A percentile compares a stretch with the other conserved stretches of the same genome.
These are phyloP conservation scores for Astreopora myriophthalma DNA, from an alignment of 64 coral and sea anemone genomes.

Conservation along the genomic window DNA sequence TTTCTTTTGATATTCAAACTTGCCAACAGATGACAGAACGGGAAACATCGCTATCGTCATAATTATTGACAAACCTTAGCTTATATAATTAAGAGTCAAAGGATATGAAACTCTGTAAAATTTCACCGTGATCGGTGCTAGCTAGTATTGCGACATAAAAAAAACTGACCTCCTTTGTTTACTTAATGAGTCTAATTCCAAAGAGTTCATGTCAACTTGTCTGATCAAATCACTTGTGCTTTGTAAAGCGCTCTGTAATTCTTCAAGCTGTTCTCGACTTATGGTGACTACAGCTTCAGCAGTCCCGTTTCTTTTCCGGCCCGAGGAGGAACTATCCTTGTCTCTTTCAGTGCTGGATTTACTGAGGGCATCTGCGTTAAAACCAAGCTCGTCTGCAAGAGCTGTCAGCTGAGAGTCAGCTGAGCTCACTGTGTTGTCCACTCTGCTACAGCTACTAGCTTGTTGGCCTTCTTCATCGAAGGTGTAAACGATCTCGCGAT, in stretches of 20 bases:
- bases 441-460: too few relatives aligned
- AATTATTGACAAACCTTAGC: too few relatives aligned
- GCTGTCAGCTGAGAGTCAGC: conserved; percentile 19
- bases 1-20: too few relatives aligned
- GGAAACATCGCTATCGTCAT: too few relatives aligned
- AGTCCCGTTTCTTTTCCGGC: conserved; percentile 1
- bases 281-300: conserved; percentile 22
- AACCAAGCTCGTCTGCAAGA: conserved; percentile 48
- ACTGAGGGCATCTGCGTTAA: conserved; percentile 21
- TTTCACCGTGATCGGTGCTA: too few relatives aligned
- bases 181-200: background rate
- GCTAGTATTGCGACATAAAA: too few relatives aligned
- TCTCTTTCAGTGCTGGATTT: background rate
- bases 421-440: background rate
- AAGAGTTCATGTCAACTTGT: conserved; percentile 29
- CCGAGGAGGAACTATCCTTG: background rate
- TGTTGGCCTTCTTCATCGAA: background rate
- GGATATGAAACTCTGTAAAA: too few relatives aligned
- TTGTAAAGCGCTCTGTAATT: conserved; percentile 62
- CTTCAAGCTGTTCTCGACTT: conserved; percentile 74
- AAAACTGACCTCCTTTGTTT: background rate
- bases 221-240: conserved; percentile 67
- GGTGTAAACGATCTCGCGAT: background rate
- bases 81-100: too few relatives aligned
- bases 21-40: too few relatives aligned